Conservation (phyloP, 2,113 vertebrate species). For the Vicugna pacos region DNA sequence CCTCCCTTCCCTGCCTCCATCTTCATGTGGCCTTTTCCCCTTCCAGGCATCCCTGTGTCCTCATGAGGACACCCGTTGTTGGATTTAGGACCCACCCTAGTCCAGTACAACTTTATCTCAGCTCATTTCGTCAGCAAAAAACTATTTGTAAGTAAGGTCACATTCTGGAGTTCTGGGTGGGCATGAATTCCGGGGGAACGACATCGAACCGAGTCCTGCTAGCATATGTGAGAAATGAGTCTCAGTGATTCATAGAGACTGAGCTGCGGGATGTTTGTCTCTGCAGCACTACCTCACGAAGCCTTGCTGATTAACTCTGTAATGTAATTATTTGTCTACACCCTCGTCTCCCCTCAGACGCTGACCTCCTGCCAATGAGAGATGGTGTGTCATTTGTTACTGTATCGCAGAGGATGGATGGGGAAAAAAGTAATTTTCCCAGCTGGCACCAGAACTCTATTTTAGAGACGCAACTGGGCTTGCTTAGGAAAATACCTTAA, state of each 20-base stretch:
- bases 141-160: not conserved
- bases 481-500: conserved; percentile 61
- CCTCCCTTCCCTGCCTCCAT: not conserved
- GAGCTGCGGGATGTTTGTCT: not conserved
- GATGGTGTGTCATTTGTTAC: not conserved
- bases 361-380: not conserved
- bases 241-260: accelerated
- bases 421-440: not conserved
- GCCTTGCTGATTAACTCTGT: accelerated
- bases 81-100: not conserved
- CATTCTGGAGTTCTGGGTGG: not conserved
- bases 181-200: no score
- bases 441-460: not conserved
- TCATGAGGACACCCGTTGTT: not conserved
- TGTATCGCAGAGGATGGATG: not conserved
- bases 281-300: accelerated
- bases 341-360: accelerated
- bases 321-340: not conserved
- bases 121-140: not conserved
- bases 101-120: no score
- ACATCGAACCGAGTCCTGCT: accelerated
- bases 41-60: not conserved
- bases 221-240: accelerated
- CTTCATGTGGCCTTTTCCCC: not conserved
- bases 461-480: not conserved